These are phyloP conservation scores for Ecdyonurus torrentis DNA, from an alignment of 2,888 invertebrate genomes.

Conservation along the genomic window DNA sequence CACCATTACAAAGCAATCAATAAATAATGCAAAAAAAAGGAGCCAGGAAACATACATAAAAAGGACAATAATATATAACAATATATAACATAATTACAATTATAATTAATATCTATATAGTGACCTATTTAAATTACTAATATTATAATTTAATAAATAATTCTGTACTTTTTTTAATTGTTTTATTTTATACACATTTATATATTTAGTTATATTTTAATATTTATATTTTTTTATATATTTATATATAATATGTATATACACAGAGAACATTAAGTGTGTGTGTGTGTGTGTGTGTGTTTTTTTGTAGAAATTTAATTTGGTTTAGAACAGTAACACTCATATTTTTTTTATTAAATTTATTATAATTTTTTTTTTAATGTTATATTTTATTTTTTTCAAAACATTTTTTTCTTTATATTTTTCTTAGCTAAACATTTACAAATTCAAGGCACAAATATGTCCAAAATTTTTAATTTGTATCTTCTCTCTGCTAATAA, in stretches of 20 bases:
- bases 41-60: background rate
- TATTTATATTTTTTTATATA: too few relatives aligned
- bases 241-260: background rate
- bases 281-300: too few relatives aligned
- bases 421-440: background rate
- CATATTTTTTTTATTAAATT: background rate
- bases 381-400: background rate
- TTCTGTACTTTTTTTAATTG: background rate
- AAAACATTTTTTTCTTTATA: too few relatives aligned
- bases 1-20: background rate
- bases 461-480: background rate
- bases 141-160: background rate
- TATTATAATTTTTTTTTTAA: background rate
- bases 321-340: background rate
- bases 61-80: background rate
- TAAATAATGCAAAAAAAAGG: background rate
- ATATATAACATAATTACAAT: background rate
- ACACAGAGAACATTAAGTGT: background rate
- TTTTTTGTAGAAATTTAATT: background rate
- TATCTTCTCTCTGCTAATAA: background rate
- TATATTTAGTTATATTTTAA: too few relatives aligned
- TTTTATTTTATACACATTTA: too few relatives aligned
- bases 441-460: slow-evolving; percentile 2
- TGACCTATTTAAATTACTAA: background rate
- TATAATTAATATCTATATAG: background rate